phyloP scores from a whole-genome alignment of 2,797 vertebrate genomes.

The Macrochelys suwanniensis region DNA sequence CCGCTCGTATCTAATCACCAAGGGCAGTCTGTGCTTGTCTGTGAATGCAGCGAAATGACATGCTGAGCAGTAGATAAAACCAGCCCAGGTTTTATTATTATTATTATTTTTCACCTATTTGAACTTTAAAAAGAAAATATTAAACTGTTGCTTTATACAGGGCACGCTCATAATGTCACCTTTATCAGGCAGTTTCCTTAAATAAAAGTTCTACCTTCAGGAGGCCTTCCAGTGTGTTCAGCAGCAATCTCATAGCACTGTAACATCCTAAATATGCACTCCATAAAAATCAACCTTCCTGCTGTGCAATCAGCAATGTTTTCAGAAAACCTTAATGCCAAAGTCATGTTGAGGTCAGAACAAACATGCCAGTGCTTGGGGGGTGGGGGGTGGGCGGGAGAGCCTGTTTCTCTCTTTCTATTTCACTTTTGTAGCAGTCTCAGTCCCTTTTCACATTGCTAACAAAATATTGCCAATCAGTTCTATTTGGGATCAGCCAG shows the following conservation, averaged over 20 bases:
- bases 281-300: constrained; percentile 54
- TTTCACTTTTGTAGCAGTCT: not conserved
- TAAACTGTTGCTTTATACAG: not conserved
- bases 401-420: not conserved
- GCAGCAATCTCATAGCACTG: not conserved
- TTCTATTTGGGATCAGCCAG: not conserved
- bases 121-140: constrained; percentile 36
- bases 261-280: not conserved
- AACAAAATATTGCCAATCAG: not conserved
- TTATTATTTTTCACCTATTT: not conserved
- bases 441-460: not conserved
- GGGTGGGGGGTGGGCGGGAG: not conserved
- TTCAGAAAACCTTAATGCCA: constrained; percentile 59
- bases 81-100: not conserved
- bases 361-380: not conserved
- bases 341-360: constrained; percentile 52
- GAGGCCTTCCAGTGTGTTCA: constrained; percentile 3
- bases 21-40: not conserved
- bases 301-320: constrained; percentile 59
- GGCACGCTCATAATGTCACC: constrained; percentile 36
- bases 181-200: constrained; percentile 42
- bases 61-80: not conserved
- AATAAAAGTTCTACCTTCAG: constrained; percentile 23
- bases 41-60: not conserved
- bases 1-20: constrained; percentile 16